Conservation (phyloP, 2,888 invertebrate species). For the Dioctria rufipes region DNA sequence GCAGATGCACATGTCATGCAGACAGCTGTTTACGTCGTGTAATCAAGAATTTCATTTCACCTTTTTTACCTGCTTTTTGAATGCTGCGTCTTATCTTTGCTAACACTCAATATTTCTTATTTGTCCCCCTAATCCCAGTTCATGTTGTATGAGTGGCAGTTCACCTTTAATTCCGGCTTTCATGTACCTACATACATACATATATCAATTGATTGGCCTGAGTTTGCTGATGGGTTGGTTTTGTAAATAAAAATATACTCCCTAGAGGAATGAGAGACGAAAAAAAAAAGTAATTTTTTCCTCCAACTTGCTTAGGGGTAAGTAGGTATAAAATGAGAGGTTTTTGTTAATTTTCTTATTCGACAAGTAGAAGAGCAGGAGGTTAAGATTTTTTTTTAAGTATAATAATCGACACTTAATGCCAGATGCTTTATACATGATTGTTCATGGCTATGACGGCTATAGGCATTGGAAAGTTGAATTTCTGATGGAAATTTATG, state of each 20-base stretch:
- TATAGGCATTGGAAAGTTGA: background rate
- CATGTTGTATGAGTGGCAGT: conserved; percentile 19
- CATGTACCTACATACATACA: background rate
- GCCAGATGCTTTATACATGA: background rate
- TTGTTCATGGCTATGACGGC: background rate
- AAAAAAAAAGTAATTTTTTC: background rate
- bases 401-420: background rate
- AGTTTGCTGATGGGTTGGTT: no score
- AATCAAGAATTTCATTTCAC: conserved; percentile 47
- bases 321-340: background rate
- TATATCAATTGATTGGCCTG: no score
- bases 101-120: conserved; percentile 16
- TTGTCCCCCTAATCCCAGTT: conserved; percentile 21
- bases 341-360: background rate
- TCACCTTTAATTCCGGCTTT: conserved; percentile 44
- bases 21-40: conserved; percentile 47
- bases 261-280: background rate
- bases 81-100: conserved; percentile 6
- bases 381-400: no score
- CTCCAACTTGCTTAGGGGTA: background rate
- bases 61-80: conserved; percentile 42
- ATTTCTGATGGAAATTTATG: background rate
- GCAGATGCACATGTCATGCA: conserved; percentile 54
- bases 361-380: background rate
- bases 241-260: background rate